Evolutionary conservation across 2,888 invertebrate genomes (phyloP).

Genomic region (Pachydiplax longipennis): DNA sequence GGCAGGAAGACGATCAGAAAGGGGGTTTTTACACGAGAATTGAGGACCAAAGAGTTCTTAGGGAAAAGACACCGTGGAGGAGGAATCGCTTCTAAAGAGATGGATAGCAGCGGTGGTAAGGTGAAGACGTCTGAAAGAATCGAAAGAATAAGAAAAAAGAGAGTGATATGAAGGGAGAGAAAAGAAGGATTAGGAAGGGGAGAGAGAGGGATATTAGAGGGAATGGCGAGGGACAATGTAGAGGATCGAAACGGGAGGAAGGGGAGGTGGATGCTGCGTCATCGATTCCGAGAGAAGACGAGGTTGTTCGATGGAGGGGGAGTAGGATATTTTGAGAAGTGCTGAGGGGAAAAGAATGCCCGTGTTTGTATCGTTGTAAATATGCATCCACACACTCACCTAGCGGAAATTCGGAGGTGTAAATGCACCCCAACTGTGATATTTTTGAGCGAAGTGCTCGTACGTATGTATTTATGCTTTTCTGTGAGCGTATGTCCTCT

Average conservation of each 20-base stretch:
- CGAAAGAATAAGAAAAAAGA: neutral
- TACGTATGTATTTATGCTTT: neutral
- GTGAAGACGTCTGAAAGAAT: neutral
- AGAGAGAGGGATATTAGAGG: neutral
- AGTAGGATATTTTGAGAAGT: neutral
- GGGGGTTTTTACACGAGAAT: neutral
- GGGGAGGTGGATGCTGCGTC: constrained; percentile 4
- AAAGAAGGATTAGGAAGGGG: neutral
- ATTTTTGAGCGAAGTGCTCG: neutral
- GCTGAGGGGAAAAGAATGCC: neutral
- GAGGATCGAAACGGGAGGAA: no score
- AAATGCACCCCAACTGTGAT: neutral
- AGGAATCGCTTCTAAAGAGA: neutral
- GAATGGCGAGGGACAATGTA: neutral
- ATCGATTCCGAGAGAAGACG: constrained; percentile 18
- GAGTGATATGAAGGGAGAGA: neutral
- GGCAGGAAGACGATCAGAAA: neutral
- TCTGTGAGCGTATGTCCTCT: neutral
- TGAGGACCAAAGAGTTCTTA: neutral
- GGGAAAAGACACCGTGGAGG: neutral
- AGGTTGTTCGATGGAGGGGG: neutral
- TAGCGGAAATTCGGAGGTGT: neutral
- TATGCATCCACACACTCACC: neutral
- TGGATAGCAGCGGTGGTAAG: neutral
- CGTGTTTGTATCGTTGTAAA: neutral